phyloP scores from a whole-genome alignment of 1,140 invertebrate species.

The Apis dorsata region DNA sequence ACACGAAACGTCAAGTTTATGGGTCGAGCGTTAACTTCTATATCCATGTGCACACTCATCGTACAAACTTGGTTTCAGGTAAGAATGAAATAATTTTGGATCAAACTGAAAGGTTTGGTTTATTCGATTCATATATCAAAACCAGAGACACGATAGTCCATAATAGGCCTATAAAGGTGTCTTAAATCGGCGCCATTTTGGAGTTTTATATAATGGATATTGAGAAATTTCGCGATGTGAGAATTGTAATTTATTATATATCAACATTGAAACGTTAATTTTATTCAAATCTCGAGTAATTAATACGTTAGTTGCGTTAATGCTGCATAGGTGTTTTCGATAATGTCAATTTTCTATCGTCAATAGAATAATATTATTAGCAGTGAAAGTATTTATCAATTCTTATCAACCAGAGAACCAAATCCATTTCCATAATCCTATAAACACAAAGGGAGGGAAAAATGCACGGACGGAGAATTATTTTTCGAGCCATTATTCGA shows the following conservation, averaged over 20 bases:
- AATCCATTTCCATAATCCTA: not conserved
- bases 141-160: not conserved
- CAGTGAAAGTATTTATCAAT: not conserved
- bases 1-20: too few relatives aligned
- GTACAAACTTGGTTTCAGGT: not conserved
- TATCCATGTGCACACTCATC: not conserved
- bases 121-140: too few relatives aligned
- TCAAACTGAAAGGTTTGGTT: not conserved
- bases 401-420: not conserved
- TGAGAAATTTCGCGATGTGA: too few relatives aligned
- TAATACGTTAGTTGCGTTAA: not conserved
- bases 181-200: too few relatives aligned
- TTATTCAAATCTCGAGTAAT: not conserved
- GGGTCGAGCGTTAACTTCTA: not conserved
- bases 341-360: not conserved
- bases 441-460: too few relatives aligned
- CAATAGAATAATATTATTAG: not conserved
- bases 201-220: too few relatives aligned
- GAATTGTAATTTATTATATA: not conserved
- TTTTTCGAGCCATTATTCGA: too few relatives aligned
- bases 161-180: too few relatives aligned
- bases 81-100: not conserved
- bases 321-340: not conserved
- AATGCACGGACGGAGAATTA: too few relatives aligned
- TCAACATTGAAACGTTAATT: not conserved